These are phyloP conservation scores for Melinopterus prodromus DNA, from an alignment of 2,888 invertebrate genomes.

Conservation along the genomic window DNA sequence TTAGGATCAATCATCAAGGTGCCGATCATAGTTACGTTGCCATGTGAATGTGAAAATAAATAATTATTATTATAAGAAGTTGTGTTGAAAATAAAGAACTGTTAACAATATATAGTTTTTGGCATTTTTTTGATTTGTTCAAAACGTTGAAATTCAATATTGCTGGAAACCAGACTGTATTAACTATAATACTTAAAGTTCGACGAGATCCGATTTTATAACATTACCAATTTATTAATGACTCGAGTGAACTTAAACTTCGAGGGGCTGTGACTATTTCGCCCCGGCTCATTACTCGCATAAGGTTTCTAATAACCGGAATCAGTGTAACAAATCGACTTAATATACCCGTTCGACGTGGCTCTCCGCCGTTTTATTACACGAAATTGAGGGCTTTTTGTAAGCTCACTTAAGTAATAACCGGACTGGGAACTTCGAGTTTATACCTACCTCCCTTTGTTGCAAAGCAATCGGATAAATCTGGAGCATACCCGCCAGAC, in stretches of 20 bases:
- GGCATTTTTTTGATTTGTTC: too few relatives aligned
- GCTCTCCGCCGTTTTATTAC: slow-evolving; percentile 15
- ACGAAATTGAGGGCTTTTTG: slow-evolving; percentile 12
- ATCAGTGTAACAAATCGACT: not conserved
- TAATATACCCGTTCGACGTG: not conserved
- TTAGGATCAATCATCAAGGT: too few relatives aligned
- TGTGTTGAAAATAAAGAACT: too few relatives aligned
- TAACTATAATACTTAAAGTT: not conserved
- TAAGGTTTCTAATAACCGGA: not conserved
- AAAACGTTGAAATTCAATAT: too few relatives aligned
- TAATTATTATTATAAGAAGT: too few relatives aligned
- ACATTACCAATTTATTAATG: not conserved
- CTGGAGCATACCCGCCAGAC: slow-evolving; percentile 30
- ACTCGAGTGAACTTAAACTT: not conserved
- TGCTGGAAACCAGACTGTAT: not conserved
- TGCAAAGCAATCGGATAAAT: slow-evolving; percentile 33
- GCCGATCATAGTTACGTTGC: too few relatives aligned
- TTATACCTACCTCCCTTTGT: slow-evolving; percentile 26
- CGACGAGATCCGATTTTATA: not conserved
- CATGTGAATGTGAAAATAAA: too few relatives aligned
- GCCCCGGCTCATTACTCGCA: too few relatives aligned
- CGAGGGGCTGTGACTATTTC: not conserved
- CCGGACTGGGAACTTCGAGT: slow-evolving; percentile 13
- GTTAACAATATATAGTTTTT: too few relatives aligned
- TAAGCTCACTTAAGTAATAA: slow-evolving; percentile 29